Conservation (phyloP, 2,888 invertebrate genomes). For the Phyllotreta cruciferae region DNA sequence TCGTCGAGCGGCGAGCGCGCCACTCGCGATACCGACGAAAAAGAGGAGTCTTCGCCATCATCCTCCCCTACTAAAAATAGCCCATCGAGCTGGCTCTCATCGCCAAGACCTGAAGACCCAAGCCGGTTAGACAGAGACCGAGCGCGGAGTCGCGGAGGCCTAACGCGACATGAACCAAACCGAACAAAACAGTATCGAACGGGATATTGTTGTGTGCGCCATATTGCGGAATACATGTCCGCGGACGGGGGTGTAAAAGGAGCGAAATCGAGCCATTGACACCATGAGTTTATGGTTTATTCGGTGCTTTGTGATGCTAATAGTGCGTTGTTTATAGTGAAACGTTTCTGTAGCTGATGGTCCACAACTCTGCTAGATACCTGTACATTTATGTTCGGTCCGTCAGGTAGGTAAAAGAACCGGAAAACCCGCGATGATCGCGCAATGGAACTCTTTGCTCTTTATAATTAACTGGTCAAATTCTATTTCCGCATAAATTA, state of each 20-base stretch:
- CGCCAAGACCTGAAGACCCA: constrained; percentile 18
- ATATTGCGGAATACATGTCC: constrained; percentile 37
- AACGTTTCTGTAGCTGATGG: constrained; percentile 28
- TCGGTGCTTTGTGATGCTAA: constrained; percentile 21
- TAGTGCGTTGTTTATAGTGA: constrained; percentile 34
- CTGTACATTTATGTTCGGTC: constrained; percentile 30
- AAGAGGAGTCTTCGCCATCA: neutral
- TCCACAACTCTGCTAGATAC: constrained; percentile 30
- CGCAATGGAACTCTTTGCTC: constrained; percentile 11
- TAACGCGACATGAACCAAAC: constrained; percentile 27
- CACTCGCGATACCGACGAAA: too few species aligned
- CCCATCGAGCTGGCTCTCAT: constrained; percentile 28
- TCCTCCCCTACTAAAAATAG: constrained; percentile 28
- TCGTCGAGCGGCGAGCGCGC: too few species aligned
- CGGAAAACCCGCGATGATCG: constrained; percentile 22
- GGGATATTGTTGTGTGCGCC: constrained; percentile 43
- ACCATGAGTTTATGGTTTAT: constrained; percentile 21
- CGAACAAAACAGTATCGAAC: constrained; percentile 42
- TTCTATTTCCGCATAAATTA: neutral
- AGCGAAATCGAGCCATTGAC: constrained; percentile 7
- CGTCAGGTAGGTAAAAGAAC: constrained; percentile 30
- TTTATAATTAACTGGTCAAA: neutral
- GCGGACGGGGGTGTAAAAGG: constrained; percentile 39
- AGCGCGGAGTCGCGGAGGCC: constrained; percentile 18
- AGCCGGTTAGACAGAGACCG: constrained; percentile 23